Evolutionary conservation across 2,113 vertebrate species (phyloP), one percentile per base, ranked within the genome.

Genomic region (Otis tarda): DNA sequence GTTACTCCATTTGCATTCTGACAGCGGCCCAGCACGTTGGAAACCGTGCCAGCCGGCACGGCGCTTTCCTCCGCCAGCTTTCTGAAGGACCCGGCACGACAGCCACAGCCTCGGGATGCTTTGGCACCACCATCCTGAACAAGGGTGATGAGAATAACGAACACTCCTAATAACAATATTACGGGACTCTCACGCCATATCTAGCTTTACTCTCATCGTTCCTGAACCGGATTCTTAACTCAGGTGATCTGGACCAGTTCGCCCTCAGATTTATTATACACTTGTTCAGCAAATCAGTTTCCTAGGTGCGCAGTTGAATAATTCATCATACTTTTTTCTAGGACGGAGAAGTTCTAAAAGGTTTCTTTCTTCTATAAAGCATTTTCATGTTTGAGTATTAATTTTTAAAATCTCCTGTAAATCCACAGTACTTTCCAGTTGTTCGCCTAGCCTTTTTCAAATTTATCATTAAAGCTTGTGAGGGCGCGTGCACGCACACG

Each of bases 281-380:
- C 53, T 21, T 92, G 69, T 89, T 92, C 92, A 96, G 94, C 89
- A 96, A 94, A 90, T 84, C n/a, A 7, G 19, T 75, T 92, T 95
- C 61, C 86, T 94, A 23, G 7, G 73, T 5, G 3, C n/a, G 5
- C 2, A 53, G 41, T 8, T 97, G 90, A 96, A 96, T 97, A 94
- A 97, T 97, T 97, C 86, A 97, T 95, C 22, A 35, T 6, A 52
- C 5, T 24, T n/a, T 92, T 73, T 53, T 14, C 68, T 71, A 60
- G 68, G 88, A 86, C 69, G 80, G 57, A 91, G 83, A 96, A 96
- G 77, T 95, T 95, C 76, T 96, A 76, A 96, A 93, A 96, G 95
- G 95, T 81, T 96, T 80, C 92, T 94, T 89, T 96, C 94, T 92
- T 78, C 25, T 93, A 93, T 96, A 96, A 95, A 96, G 96, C 95